Conservation (phyloP, 2,888 invertebrate genomes). For the Leptothorax acervorum region DNA sequence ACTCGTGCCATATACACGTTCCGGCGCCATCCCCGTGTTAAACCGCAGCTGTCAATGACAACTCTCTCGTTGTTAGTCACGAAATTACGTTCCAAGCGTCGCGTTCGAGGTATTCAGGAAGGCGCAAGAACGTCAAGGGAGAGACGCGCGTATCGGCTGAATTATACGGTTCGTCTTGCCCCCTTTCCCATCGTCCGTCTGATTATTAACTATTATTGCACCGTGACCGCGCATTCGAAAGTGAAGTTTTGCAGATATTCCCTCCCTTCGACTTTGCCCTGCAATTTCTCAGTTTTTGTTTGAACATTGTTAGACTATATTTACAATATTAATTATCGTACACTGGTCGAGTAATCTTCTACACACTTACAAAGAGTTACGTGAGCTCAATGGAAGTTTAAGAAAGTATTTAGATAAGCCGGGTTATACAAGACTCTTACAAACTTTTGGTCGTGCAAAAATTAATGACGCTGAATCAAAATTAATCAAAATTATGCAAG, state of each 20-base stretch:
- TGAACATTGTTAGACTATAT: not conserved
- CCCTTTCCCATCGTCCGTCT: not conserved
- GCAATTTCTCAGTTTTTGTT: slow-evolving; percentile 1
- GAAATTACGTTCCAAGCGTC: slow-evolving; percentile 54
- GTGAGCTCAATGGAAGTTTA: not conserved
- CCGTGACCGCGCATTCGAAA: slow-evolving; percentile 11
- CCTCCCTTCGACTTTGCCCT: not conserved
- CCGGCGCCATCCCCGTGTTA: slow-evolving; percentile 47
- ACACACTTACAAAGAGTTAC: not conserved
- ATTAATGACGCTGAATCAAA: slow-evolving; percentile 4
- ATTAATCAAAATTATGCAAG: not conserved
- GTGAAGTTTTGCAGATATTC: slow-evolving; percentile 6
- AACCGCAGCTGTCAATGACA: slow-evolving; percentile 61
- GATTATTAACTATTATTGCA: slow-evolving; percentile 48
- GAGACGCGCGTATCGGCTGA: slow-evolving; percentile 39
- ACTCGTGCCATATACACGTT: slow-evolving; percentile 51
- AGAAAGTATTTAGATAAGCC: slow-evolving; percentile 7
- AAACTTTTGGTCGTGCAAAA: not conserved
- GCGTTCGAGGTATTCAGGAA: slow-evolving; percentile 52
- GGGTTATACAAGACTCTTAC: not conserved
- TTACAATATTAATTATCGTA: slow-evolving; percentile 7
- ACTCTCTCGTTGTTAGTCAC: slow-evolving; percentile 56
- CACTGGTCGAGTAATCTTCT: not conserved
- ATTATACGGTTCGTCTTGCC: slow-evolving; percentile 25
- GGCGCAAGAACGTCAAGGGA: slow-evolving; percentile 47